Evolutionary conservation across 2,113 vertebrate genomes (phyloP).

Genomic region (Lophura nycthemera): DNA sequence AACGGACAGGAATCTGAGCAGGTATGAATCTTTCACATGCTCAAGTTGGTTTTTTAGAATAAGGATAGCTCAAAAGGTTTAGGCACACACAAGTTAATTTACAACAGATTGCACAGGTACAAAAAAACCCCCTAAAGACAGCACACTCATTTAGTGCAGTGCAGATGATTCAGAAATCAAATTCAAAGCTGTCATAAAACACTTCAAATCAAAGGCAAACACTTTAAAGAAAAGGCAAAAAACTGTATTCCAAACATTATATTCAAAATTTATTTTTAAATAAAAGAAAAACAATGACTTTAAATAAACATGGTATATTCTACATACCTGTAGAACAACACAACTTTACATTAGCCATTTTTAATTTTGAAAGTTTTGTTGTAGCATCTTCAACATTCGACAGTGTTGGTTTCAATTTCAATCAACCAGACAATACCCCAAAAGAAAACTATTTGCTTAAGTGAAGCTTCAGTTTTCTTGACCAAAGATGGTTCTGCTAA

Average conservation of each 20-base stretch:
- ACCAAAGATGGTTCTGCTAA: slow-evolving; percentile 76
- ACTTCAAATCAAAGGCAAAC: neutral
- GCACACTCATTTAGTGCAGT: neutral
- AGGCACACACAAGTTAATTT: neutral
- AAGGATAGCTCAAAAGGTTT: neutral
- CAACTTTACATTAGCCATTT: slow-evolving; percentile 70
- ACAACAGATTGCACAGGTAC: neutral
- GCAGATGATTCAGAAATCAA: neutral
- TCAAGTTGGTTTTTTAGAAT: neutral
- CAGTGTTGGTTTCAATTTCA: slow-evolving; percentile 62
- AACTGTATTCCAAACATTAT: slow-evolving; percentile 55
- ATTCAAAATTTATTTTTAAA: slow-evolving; percentile 85
- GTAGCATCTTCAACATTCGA: slow-evolving; percentile 66
- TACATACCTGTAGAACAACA: slow-evolving; percentile 68
- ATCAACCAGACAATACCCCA: slow-evolving; percentile 56
- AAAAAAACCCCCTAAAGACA: neutral
- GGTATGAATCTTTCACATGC: neutral
- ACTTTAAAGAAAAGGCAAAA: neutral
- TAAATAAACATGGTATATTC: slow-evolving; percentile 79
- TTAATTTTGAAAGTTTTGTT: slow-evolving; percentile 67
- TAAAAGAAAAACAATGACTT: slow-evolving; percentile 78
- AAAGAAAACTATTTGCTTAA: slow-evolving; percentile 61
- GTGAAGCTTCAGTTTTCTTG: slow-evolving; percentile 75
- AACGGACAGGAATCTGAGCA: neutral
- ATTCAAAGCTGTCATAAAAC: neutral